Evolutionary conservation across 2,888 invertebrate species (phyloP).

Genomic region (Hypsopygia costalis): DNA sequence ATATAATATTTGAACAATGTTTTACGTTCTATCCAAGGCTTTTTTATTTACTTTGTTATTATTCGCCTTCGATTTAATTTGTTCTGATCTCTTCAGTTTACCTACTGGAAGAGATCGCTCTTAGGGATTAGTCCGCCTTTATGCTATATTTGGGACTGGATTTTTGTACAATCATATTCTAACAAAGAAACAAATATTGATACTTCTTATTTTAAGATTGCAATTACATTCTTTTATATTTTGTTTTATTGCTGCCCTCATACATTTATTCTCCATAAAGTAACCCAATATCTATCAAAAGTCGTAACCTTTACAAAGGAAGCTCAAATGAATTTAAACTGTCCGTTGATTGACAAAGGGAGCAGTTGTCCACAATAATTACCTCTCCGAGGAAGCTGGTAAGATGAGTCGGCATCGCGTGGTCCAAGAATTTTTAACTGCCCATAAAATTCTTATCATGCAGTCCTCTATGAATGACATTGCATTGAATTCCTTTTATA

Average conservation of each 20-base stretch:
- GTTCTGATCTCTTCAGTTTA: too few species aligned
- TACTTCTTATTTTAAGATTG: neutral
- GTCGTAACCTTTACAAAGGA: slow-evolving; percentile 52
- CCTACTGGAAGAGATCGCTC: too few species aligned
- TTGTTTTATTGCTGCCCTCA: slow-evolving; percentile 9
- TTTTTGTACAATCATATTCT: too few species aligned
- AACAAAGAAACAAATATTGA: too few species aligned
- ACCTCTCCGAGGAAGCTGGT: slow-evolving; percentile 56
- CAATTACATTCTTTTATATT: neutral
- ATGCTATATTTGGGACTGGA: too few species aligned
- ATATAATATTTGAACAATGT: too few species aligned
- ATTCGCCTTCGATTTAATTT: too few species aligned
- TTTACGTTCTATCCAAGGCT: too few species aligned
- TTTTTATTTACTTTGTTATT: too few species aligned
- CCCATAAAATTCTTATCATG: slow-evolving; percentile 1
- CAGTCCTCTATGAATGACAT: too few species aligned
- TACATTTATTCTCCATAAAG: slow-evolving; percentile 22
- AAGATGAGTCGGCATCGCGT: slow-evolving; percentile 38
- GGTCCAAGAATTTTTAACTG: slow-evolving; percentile 19
- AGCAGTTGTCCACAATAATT: slow-evolving; percentile 66
- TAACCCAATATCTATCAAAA: slow-evolving; percentile 42
- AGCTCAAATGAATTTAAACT: slow-evolving; percentile 69
- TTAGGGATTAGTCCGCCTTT: too few species aligned
- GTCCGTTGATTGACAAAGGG: slow-evolving; percentile 71
- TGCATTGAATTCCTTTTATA: too few species aligned